Evolutionary conservation across 1,140 invertebrate species (phyloP), one percentile per base, ranked within the genome.

Genomic region (Zaprionus gabonicus): DNA sequence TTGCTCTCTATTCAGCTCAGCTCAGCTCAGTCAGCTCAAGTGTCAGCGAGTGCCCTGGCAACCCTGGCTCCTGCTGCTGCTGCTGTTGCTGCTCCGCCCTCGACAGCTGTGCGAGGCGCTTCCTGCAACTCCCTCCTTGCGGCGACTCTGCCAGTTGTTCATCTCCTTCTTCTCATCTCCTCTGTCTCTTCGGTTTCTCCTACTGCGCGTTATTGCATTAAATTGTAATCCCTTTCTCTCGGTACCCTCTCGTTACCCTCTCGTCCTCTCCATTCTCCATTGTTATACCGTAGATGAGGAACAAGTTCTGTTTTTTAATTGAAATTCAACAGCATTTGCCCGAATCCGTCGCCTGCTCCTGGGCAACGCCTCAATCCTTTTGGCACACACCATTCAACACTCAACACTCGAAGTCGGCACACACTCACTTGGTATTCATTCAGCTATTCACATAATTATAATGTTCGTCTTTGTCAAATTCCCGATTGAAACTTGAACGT

Each of bases 201-300:
- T 7, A 15, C 13, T 15, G 62, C 71, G 78, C 86, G 82, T 91
- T 91, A 83, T 91, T 91, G 87, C 88, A 86, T 91, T 91, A 83
- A 83, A 74, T 76, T 85, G 81, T 87, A 81, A 84, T 87, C 81
- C 78, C 68, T 70, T 63, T 71, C 68, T 63, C 58, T 71, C 57
- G 28, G n/a, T 70, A 58, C 57, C 71, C 60, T 38, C 25, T 75
- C 12, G 20, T 72, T 20, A 58, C 56, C 70, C 60, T 38, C 23
- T 75, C 20, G 17, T 71, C 23, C 1, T 23, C 23, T 23, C 23
- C 23, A 12, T 13, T 36, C 28, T 65, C 56, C 31, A 34, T 58
- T 58, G n/a, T 25, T 20, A 6, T 41, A 51, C 38, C 38, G 20
- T 53, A 34, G 51, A 81, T 90, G 81, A 77, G 53, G 57, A 83